Conservation (phyloP, 1,140 invertebrate species). For the Drosophila sp. region DNA sequence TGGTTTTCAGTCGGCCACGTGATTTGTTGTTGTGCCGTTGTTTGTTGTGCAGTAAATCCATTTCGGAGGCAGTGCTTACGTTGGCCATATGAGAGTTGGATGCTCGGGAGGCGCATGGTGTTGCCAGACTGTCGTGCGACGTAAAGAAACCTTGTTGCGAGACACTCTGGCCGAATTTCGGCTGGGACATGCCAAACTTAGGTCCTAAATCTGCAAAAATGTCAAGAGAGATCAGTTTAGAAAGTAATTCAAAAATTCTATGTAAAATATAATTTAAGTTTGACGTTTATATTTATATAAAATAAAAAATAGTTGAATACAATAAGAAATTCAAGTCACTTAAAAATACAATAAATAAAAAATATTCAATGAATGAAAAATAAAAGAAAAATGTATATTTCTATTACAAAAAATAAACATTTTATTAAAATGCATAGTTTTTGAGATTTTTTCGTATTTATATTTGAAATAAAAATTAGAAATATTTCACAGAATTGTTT, state of each 20-base stretch:
- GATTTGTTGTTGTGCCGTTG: conserved; percentile 86
- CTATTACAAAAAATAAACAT: no score
- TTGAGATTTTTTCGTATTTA: no score
- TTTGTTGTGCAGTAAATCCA: conserved; percentile 88
- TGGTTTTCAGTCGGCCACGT: conserved; percentile 88
- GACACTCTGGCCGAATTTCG: conserved; percentile 85
- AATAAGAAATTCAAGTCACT: no score
- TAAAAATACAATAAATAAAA: no score
- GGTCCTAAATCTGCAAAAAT: conserved; percentile 87
- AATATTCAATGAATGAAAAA: no score
- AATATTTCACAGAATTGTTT: no score
- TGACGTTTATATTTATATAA: no score
- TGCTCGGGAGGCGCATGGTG: conserved; percentile 86
- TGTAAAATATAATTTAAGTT: no score
- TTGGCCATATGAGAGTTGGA: conserved; percentile 87
- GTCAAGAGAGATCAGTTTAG: neutral
- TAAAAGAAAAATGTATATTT: no score
- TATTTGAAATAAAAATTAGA: no score
- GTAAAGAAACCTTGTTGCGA: conserved; percentile 88
- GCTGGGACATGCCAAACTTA: conserved; percentile 87
- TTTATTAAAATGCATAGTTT: no score
- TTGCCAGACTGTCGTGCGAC: conserved; percentile 89
- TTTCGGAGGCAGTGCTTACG: conserved; percentile 88
- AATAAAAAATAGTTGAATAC: no score
- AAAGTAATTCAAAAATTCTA: neutral